Conservation (phyloP, 2,888 invertebrate species). For the Amphipyra tragopoginis region DNA sequence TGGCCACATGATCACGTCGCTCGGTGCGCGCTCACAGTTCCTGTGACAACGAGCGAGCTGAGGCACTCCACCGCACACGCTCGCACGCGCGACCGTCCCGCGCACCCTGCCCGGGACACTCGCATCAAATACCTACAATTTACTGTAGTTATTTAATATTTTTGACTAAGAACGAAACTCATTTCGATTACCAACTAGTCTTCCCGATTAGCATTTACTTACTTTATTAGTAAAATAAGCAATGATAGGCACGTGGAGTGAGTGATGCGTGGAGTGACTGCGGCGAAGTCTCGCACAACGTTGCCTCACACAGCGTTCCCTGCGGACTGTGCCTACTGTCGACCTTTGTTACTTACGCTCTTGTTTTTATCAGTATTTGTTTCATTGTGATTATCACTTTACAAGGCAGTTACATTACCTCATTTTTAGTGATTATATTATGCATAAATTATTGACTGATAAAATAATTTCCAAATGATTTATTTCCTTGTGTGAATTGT, state of each 20-base stretch:
- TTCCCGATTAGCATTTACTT: slow-evolving; percentile 43
- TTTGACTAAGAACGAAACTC: slow-evolving; percentile 5
- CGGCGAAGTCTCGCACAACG: slow-evolving; percentile 81
- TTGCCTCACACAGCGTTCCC: slow-evolving; percentile 84
- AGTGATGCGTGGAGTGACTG: slow-evolving; percentile 59
- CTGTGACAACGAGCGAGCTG: slow-evolving; percentile 65
- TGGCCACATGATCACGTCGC: slow-evolving; percentile 1
- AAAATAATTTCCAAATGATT: slow-evolving; percentile 88
- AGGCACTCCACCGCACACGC: slow-evolving; percentile 58
- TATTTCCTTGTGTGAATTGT: slow-evolving; percentile 86
- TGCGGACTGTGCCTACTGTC: slow-evolving; percentile 67
- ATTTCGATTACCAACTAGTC: slow-evolving; percentile 36
- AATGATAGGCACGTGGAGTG: slow-evolving; percentile 12
- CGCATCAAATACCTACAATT: slow-evolving; percentile 3
- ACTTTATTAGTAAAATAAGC: slow-evolving; percentile 1
- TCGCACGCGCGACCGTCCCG: slow-evolving; percentile 1
- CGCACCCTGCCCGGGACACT: background rate
- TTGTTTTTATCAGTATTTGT: slow-evolving; percentile 87
- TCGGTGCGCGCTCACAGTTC: slow-evolving; percentile 50
- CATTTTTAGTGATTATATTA: slow-evolving; percentile 84
- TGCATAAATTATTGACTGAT: slow-evolving; percentile 88
- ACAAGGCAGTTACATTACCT: slow-evolving; percentile 86
- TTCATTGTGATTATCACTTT: slow-evolving; percentile 85
- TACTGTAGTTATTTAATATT: slow-evolving; percentile 2
- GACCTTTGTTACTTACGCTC: slow-evolving; percentile 68